Base-by-base conservation (phyloP, 92 coral and sea anemone genomes). In the Desmophyllum pertusum region DNA sequence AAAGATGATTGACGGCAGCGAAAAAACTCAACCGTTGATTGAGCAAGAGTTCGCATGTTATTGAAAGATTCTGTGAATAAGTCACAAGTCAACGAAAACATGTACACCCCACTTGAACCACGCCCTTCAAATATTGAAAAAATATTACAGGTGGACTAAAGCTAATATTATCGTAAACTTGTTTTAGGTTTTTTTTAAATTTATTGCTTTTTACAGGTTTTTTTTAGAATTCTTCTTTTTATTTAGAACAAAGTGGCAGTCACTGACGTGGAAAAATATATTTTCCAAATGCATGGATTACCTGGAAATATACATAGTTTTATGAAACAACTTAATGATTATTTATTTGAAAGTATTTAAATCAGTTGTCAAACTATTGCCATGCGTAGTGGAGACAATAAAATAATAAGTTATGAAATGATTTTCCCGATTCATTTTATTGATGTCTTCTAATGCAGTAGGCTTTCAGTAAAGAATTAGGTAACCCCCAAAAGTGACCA, bases 321-420 rank as follows among this genome's bases (percentile, higher is more conserved):
- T 0, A 57, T 6, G 3, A 10, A 36, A 15, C 78, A 21, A 41
- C n/a, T n/a, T 5, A 15, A 57, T 55, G 83, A 62, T 61, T 78
- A 78, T 78, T 78, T 78, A 74, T 50, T 25, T 14, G 15, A 19
- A 35, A 9, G 21, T 78, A 78, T 78, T 78, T 78, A 78, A 78
- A 78, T 42, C 64, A 78, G 59, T 25, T 38, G 38, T 45, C 39
- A 41, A 27, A 29, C 0, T 73, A 43, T 45, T 46, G 27, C 17
- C 39, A 27, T 73, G 57, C 11, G 3, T 45, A 25, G 33, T 73
- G 77, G 30, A 3, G 59, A 10, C 53, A 73, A 73, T 42, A 73
- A 73, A n/a, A n/a, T n/a, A n/a, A 73, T 43, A 73, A 73, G 38
- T 73, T 45, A 29, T 68, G 73, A 68, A 68, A 68, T 18, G 37